Base-by-base conservation (phyloP, 2,888 invertebrate genomes). In the Phortica magna region DNA sequence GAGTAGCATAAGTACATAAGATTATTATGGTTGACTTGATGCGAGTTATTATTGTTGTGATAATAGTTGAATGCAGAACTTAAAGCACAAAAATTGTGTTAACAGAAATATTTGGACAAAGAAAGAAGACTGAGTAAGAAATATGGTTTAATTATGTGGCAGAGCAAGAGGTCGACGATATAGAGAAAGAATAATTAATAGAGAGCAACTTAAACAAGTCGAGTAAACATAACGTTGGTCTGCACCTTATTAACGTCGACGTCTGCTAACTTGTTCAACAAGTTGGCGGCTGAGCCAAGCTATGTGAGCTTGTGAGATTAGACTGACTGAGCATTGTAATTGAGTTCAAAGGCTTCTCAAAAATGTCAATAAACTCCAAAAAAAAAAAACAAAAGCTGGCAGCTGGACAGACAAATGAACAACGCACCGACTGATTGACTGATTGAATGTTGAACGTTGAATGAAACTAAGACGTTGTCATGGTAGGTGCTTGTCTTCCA, bases 261-360 rank as follows among this genome's bases (percentile, higher is more conserved):
- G 89, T 90, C 89, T 89, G 86, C 89, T 85, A 87, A 87, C 85
- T 86, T 78, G 85, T 87, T 87, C 83, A 87, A 83, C 85, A 86
- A 86, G 87, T 87, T 84, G 85, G 87, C 84, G 85, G 85, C 83
- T 48, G 14, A 48, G 2, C 48, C 14, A 9, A 48, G 83, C 81
- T 82, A 79, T 83, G 82, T 86, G n/a, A n/a, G n/a, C n/a, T n/a
- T 17, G 48, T 6, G 4, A 14, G 48, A 48, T 53, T 53, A 53
- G 12, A 53, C n/a, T 53, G 7, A 10, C 17, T 59, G 19, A 22
- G 17, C 74, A 70, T 87, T 85, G 86, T 84, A 85, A 86, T 85
- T 83, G 80, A 85, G 87, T 85, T 85, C 84, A 87, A 87, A 85
- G 87, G 87, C 84, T 87, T 85, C 84, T 85, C 82, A 81, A 83